Evolutionary conservation across 2,797 vertebrate genomes (phyloP).

Genomic region (Menidia menidia): DNA sequence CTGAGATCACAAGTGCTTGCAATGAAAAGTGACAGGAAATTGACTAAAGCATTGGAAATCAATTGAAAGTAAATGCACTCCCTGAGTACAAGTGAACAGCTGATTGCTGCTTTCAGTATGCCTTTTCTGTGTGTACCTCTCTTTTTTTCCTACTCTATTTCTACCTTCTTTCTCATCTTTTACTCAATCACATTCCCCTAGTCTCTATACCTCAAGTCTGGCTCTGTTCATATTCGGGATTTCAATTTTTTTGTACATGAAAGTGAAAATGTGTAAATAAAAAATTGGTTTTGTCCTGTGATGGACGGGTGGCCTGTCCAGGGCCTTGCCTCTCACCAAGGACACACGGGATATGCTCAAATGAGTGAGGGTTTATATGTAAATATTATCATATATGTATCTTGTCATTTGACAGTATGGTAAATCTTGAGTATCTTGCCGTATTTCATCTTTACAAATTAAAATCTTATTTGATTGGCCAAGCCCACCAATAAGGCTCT

Average conservation of each 20-base stretch:
- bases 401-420: neutral
- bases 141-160: slow-evolving; percentile 39
- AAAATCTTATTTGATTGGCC: too few relatives aligned
- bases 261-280: neutral
- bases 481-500: too few relatives aligned
- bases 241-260: slow-evolving; percentile 1
- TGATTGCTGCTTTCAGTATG: slow-evolving; percentile 89
- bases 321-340: too few relatives aligned
- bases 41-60: slow-evolving; percentile 99
- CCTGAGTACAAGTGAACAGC: slow-evolving; percentile 99
- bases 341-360: too few relatives aligned
- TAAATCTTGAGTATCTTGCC: too few relatives aligned
- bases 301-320: neutral
- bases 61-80: slow-evolving; percentile 99
- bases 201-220: slow-evolving; percentile 53
- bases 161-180: slow-evolving; percentile 47
- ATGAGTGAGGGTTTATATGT: neutral
- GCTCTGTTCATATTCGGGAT: slow-evolving; percentile 17
- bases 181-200: slow-evolving; percentile 36
- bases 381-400: neutral
- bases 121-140: slow-evolving; percentile 38
- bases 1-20: slow-evolving; percentile 95
- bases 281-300: neutral
- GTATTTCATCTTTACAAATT: too few relatives aligned
- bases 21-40: slow-evolving; percentile 99